Conservation (phyloP, 1,140 invertebrate genomes). For the Conus ventricosus region DNA sequence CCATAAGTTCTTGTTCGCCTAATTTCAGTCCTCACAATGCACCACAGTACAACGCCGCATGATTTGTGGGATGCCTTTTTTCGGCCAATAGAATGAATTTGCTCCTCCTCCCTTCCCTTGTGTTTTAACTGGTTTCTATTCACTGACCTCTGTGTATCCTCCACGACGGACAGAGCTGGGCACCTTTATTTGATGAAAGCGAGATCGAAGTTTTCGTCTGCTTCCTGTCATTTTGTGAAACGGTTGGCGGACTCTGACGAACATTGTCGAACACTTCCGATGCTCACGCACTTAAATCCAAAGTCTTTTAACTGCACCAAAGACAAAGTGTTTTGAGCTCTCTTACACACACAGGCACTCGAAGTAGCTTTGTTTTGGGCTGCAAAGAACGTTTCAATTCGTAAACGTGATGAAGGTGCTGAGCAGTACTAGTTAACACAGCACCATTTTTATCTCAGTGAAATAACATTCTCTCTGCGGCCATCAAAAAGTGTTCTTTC, state of each 20-base stretch:
- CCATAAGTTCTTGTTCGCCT: neutral
- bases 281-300: neutral
- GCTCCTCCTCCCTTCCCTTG: too few relatives aligned
- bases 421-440: too few relatives aligned
- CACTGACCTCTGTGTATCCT: neutral
- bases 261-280: neutral
- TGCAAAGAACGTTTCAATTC: neutral
- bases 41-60: too few relatives aligned
- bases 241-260: neutral
- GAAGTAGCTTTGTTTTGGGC: neutral
- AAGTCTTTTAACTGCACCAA: neutral
- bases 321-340: neutral
- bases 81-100: too few relatives aligned
- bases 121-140: neutral
- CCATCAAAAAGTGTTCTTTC: too few relatives aligned
- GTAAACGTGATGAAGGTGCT: neutral
- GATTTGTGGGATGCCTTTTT: too few relatives aligned
- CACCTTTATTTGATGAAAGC: neutral
- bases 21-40: neutral
- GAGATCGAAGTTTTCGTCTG: neutral
- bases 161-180: conserved; percentile 2
- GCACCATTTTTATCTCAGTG: too few relatives aligned
- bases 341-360: neutral
- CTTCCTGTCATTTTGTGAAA: neutral
- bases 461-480: too few relatives aligned